These are phyloP conservation scores for Temnothorax longispinosus DNA, from an alignment of 1,140 invertebrate species.

Conservation along the genomic window DNA sequence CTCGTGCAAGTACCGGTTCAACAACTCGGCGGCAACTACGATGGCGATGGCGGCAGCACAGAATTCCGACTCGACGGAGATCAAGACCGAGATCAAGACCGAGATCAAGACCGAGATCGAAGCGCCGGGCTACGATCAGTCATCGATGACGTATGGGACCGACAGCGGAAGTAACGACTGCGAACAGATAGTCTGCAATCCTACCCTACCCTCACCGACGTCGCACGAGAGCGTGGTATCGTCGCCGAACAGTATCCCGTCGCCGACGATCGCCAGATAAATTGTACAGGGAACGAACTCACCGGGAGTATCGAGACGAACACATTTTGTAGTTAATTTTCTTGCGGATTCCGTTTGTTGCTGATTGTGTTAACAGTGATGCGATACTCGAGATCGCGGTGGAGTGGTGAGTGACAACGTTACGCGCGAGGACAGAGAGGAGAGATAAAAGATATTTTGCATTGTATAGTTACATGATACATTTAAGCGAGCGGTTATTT, in stretches of 20 bases:
- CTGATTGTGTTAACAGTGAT: background rate
- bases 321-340: conserved; percentile 30
- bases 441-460: conserved; percentile 27
- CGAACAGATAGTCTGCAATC: conserved; percentile 84
- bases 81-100: conserved; percentile 78
- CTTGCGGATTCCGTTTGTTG: conserved; percentile 8
- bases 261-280: conserved; percentile 83
- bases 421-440: background rate
- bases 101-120: conserved; percentile 76
- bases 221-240: conserved; percentile 77
- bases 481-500: conserved; percentile 10
- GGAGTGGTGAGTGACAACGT: background rate
- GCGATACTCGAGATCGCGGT: background rate
- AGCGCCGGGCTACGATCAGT: conserved; percentile 73
- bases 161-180: conserved; percentile 80
- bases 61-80: conserved; percentile 78
- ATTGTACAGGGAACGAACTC: conserved; percentile 45
- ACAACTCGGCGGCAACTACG: conserved; percentile 59
- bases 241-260: conserved; percentile 79
- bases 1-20: conserved; percentile 84
- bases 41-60: conserved; percentile 43
- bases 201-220: conserved; percentile 80
- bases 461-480: conserved; percentile 46
- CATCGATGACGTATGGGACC: conserved; percentile 73
- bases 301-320: background rate